Evolutionary conservation across 2,113 vertebrate species (phyloP).

Genomic region (Eretmochelys imbricata): DNA sequence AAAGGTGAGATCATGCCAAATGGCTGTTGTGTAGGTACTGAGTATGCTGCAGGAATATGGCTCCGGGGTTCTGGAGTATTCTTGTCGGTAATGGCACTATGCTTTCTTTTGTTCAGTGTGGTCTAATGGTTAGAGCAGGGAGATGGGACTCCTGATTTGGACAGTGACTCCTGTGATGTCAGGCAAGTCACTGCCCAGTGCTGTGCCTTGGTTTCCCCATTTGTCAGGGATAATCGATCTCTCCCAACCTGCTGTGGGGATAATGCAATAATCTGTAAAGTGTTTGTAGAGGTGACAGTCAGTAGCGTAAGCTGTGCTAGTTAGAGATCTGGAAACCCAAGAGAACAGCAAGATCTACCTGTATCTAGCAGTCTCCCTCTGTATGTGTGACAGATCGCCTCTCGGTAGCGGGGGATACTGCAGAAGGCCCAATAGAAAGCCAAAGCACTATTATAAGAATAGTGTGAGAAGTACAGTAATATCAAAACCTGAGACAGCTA

Average conservation of each 20-base stretch:
- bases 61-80: rapidly evolving
- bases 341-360: not conserved
- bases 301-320: not conserved
- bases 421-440: not conserved
- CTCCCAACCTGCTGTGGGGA: not conserved
- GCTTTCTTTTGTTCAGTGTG: not conserved
- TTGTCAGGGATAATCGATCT: not conserved
- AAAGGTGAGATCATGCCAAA: slow-evolving; percentile 23
- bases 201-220: not conserved
- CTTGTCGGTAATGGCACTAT: rapidly evolving
- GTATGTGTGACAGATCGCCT: not conserved
- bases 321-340: not conserved
- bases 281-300: not conserved
- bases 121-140: not conserved
- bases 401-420: not conserved
- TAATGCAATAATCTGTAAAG: not conserved
- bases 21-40: slow-evolving; percentile 4
- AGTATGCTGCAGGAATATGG: not conserved
- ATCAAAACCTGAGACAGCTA: not conserved
- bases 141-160: not conserved
- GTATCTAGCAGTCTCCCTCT: not conserved
- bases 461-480: not conserved
- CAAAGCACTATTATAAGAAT: not conserved
- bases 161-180: not conserved
- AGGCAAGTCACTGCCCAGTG: rapidly evolving